These are phyloP conservation scores for Chelmon rostratus DNA, from an alignment of 2,797 vertebrate species.

Conservation along the genomic window DNA sequence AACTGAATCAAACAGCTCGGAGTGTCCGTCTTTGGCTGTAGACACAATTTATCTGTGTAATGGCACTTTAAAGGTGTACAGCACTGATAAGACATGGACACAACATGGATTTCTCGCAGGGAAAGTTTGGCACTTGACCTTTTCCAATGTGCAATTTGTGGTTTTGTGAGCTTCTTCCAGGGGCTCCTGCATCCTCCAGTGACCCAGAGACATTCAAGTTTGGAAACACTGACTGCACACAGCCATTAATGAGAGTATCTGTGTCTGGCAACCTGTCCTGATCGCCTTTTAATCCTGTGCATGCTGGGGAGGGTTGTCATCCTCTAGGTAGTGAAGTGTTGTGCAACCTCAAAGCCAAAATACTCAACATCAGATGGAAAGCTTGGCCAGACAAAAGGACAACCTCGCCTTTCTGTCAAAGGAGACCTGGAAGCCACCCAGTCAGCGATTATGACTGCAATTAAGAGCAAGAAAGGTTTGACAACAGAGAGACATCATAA, in stretches of 20 bases:
- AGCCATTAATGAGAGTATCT: slow-evolving; percentile 38
- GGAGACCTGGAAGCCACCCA: slow-evolving; percentile 40
- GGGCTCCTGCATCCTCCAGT: background rate
- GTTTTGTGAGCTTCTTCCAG: background rate
- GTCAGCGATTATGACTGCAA: slow-evolving; percentile 38
- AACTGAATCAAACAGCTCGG: slow-evolving; percentile 9
- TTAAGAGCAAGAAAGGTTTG: slow-evolving; percentile 27
- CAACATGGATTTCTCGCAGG: slow-evolving; percentile 5
- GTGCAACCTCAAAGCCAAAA: slow-evolving; percentile 23
- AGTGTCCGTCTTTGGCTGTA: background rate
- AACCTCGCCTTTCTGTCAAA: slow-evolving; percentile 23
- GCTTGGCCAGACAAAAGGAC: slow-evolving; percentile 44
- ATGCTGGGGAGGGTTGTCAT: slow-evolving; percentile 18
- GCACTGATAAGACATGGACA: background rate
- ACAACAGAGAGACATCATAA: background rate
- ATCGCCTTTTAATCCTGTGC: slow-evolving; percentile 34
- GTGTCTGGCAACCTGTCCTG: slow-evolving; percentile 24
- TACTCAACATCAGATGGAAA: slow-evolving; percentile 28
- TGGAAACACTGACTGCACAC: slow-evolving; percentile 15
- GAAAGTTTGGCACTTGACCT: background rate
- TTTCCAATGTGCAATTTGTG: background rate
- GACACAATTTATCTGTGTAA: background rate
- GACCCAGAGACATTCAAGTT: slow-evolving; percentile 10
- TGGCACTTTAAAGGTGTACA: background rate
- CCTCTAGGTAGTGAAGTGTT: slow-evolving; percentile 17